Conservation (phyloP, 2,797 vertebrate genomes). For the Syncerus caffer region DNA sequence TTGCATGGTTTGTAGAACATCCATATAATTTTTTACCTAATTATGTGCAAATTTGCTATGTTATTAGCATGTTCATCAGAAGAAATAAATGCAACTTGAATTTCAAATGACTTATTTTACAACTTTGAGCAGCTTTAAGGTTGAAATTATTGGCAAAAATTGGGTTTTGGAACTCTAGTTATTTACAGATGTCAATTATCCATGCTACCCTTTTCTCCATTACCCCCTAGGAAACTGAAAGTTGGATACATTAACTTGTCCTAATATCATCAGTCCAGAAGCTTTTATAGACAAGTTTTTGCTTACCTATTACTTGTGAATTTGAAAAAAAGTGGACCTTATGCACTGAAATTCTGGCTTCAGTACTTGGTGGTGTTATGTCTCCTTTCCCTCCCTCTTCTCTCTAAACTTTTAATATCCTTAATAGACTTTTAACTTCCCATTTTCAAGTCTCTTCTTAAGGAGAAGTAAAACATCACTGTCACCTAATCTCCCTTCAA, state of each 20-base stretch:
- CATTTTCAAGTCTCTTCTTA: neutral
- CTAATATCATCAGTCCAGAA: neutral
- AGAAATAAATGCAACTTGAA: conserved; percentile 34
- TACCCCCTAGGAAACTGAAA: neutral
- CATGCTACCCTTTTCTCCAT: neutral
- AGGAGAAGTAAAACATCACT: neutral
- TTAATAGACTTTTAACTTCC: neutral
- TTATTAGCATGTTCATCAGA: neutral
- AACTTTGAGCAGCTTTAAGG: neutral
- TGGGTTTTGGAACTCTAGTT: neutral
- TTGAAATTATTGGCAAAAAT: conserved; percentile 38
- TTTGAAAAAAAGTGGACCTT: neutral
- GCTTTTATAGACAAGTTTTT: neutral
- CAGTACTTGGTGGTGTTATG: neutral
- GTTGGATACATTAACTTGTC: neutral
- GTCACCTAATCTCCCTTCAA: neutral
- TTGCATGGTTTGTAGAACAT: neutral
- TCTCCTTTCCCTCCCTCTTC: neutral
- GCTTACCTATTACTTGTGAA: neutral
- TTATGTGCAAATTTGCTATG: neutral
- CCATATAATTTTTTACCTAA: neutral
- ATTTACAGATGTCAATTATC: conserved; percentile 1
- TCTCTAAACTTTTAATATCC: neutral
- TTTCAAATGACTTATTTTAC: neutral
- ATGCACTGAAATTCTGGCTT: neutral